Base-by-base conservation (phyloP, 1,140 invertebrate species). In the Cyrtorhinus lividipennis region DNA sequence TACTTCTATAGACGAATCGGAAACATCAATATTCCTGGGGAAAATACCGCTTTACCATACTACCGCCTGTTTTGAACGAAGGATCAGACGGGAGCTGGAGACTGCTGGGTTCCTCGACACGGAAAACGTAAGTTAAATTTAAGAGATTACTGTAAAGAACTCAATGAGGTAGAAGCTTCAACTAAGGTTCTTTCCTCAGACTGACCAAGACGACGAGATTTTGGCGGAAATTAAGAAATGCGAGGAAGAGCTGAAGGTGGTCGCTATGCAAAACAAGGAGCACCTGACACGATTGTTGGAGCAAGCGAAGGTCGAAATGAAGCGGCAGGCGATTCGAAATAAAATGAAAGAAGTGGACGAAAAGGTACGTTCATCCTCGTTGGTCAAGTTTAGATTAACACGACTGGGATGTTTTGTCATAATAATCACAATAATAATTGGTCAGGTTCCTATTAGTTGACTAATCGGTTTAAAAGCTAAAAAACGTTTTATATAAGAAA, bases 51-150 rank as follows among this genome's bases (percentile, higher is more conserved):
- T 67, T 27, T 68, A 63, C 56, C 67, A 68, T 53, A 68, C 66
- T 12, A 65, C 65, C 24, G 61, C 64, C n/a, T 66, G 66, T 60
- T 66, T 82, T 44, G 92, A 96, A 70, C 82, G 88, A 72, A 80
- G 88, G 65, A 80, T 96, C 58, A 82, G 87, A 65, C 87, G 86
- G 68, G 91, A 94, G 71, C 74, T 95, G 0, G 83, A 94, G 60
- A 89, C 92, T 64, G 88, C 90, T 74, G 92, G 91, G 62, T 83
- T 90, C 64, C 73, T 91, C 20, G 85, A 88, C 68, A 75, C 81
- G 20, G 83, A 84, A 65, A 81, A 85, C 69, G 74, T 80, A 0
- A 79, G 80, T 20, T 83, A 1, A 38, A 38, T 38, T 38, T 38
- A n/a, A n/a, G 5, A 8, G 56, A 24, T 22, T 8, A 12, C 12